Evolutionary conservation across 2,113 vertebrate species (phyloP).

Genomic region (Merops nubicus): DNA sequence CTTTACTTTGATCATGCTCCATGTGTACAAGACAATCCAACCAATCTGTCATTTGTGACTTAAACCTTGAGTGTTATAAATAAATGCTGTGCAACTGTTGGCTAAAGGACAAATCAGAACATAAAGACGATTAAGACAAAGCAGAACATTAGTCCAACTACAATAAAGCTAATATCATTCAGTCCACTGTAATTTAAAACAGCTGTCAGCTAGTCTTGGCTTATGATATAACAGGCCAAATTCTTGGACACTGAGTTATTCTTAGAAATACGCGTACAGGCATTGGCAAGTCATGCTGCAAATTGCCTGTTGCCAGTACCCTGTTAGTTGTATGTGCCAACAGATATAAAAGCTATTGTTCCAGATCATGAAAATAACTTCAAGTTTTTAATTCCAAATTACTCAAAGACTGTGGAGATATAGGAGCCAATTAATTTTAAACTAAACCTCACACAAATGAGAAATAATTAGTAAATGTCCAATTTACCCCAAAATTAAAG

Average conservation of each 20-base stretch:
- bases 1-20: constrained; percentile 63
- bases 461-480: not conserved
- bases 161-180: constrained; percentile 73
- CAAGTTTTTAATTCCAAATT: constrained; percentile 75
- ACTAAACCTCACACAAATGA: not conserved
- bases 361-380: constrained; percentile 74
- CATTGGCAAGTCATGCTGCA: constrained; percentile 75
- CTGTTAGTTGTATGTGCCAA: constrained; percentile 76
- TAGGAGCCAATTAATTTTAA: not conserved
- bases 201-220: constrained; percentile 74
- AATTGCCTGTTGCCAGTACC: constrained; percentile 76
- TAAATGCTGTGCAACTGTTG: constrained; percentile 66
- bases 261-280: constrained; percentile 78
- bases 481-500: not conserved
- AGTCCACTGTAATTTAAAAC: constrained; percentile 76
- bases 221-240: constrained; percentile 75
- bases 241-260: constrained; percentile 85
- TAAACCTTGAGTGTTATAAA: constrained; percentile 68
- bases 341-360: constrained; percentile 75
- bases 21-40: constrained; percentile 62
- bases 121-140: constrained; percentile 67
- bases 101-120: constrained; percentile 55
- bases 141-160: constrained; percentile 53
- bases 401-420: constrained; percentile 23
- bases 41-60: constrained; percentile 70